These are phyloP conservation scores for Xestobium rufovillosum DNA, from an alignment of 2,888 invertebrate species.

Conservation along the genomic window DNA sequence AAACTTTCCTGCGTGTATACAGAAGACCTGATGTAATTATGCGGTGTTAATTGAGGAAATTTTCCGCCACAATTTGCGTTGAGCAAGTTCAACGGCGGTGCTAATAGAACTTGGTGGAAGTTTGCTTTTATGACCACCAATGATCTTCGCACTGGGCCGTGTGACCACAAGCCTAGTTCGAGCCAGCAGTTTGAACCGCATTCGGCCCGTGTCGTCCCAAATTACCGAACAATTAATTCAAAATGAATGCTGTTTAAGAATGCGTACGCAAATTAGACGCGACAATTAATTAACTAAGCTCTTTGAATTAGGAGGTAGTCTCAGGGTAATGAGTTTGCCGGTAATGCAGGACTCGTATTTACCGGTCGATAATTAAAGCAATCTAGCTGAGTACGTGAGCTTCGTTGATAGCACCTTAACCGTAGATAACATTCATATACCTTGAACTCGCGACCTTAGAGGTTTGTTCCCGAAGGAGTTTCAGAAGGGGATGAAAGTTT, in stretches of 20 bases:
- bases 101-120: slow-evolving; percentile 29
- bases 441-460: slow-evolving; percentile 23
- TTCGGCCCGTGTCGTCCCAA: too few species aligned
- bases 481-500: slow-evolving; percentile 14
- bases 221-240: too few species aligned
- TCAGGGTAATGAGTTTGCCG: slow-evolving; percentile 17
- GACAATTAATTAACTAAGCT: neutral
- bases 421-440: slow-evolving; percentile 24
- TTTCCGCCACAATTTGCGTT: too few species aligned
- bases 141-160: slow-evolving; percentile 21
- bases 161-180: neutral
- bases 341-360: slow-evolving; percentile 22
- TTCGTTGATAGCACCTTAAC: slow-evolving; percentile 19
- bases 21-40: too few species aligned
- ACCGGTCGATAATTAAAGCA: slow-evolving; percentile 26
- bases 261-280: neutral
- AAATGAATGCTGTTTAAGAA: too few species aligned
- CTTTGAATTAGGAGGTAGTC: neutral
- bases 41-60: too few species aligned
- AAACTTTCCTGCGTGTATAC: too few species aligned
- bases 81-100: too few species aligned
- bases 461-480: slow-evolving; percentile 17
- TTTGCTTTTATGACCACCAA: slow-evolving; percentile 31
- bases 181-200: slow-evolving; percentile 1
- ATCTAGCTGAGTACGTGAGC: slow-evolving; percentile 22